phyloP scores from a whole-genome alignment of 2,888 invertebrate genomes.

The Phytoseiulus persimilis region DNA sequence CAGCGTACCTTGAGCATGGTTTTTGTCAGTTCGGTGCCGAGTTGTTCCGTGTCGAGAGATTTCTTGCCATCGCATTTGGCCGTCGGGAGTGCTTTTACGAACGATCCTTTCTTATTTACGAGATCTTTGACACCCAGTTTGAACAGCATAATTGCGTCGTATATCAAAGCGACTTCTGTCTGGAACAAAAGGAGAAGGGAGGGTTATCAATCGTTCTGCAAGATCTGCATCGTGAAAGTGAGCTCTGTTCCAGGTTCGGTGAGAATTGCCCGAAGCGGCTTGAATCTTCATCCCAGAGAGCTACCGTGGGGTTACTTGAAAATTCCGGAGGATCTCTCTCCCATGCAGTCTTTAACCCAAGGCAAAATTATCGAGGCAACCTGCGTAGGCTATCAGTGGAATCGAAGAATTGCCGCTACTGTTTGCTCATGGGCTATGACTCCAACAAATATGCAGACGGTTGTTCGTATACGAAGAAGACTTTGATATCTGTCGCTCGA shows the following conservation, averaged over 20 bases:
- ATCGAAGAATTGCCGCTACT: too few species aligned
- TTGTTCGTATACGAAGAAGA: too few species aligned
- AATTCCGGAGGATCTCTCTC: too few species aligned
- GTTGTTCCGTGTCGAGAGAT: constrained; percentile 28
- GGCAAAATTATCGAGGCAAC: too few species aligned
- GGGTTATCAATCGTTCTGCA: neutral
- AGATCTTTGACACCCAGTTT: constrained; percentile 36
- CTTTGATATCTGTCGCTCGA: too few species aligned
- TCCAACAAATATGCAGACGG: too few species aligned
- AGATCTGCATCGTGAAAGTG: neutral
- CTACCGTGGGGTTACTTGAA: too few species aligned
- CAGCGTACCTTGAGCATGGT: constrained; percentile 25
- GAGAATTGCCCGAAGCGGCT: neutral
- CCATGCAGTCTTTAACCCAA: too few species aligned
- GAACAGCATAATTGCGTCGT: constrained; percentile 37
- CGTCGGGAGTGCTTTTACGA: constrained; percentile 20
- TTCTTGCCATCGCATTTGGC: constrained; percentile 31
- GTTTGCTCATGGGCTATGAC: too few species aligned
- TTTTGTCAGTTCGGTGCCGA: constrained; percentile 34
- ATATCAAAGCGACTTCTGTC: constrained; percentile 36
- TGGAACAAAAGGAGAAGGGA: neutral
- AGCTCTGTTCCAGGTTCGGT: neutral
- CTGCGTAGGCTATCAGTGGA: too few species aligned
- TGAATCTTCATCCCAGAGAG: neutral
- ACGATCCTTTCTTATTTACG: constrained; percentile 26